These are phyloP conservation scores for Acanthochromis polyacanthus DNA, from an alignment of 2,113 vertebrate species.

Conservation along the genomic window DNA sequence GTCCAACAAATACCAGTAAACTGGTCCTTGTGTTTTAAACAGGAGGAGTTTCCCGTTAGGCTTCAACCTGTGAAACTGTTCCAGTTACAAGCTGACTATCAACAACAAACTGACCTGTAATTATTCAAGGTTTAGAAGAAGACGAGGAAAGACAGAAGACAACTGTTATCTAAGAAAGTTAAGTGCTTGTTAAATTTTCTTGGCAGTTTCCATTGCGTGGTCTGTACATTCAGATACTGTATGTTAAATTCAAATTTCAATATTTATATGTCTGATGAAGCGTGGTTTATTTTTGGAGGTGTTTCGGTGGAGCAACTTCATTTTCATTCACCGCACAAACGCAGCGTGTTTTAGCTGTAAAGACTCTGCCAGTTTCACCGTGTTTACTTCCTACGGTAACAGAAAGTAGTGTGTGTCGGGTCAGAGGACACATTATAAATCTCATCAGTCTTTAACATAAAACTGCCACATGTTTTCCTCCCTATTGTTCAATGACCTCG, in stretches of 20 bases:
- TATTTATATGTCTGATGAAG: constrained; percentile 16
- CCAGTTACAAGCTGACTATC: background rate
- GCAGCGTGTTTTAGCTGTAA: constrained; percentile 49
- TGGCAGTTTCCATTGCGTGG: no score
- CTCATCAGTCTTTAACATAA: constrained; percentile 43
- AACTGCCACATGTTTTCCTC: constrained; percentile 10
- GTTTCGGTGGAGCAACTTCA: constrained; percentile 48
- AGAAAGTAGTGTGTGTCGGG: constrained; percentile 14
- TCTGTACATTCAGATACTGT: constrained; percentile 15
- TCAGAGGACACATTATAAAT: constrained; percentile 42
- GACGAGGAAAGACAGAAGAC: background rate
- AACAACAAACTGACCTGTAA: background rate
- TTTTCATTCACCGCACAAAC: constrained; percentile 55
- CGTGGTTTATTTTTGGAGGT: constrained; percentile 36
- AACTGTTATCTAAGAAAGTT: no score
- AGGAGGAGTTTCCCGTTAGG: background rate
- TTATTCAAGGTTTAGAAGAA: background rate
- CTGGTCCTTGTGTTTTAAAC: background rate
- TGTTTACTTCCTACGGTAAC: constrained; percentile 54
- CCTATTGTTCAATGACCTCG: constrained; percentile 39
- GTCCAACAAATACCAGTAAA: background rate
- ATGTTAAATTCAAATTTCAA: constrained; percentile 28
- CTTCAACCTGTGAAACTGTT: background rate
- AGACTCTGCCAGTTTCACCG: constrained; percentile 19
- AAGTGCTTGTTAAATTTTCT: no score